Base-by-base conservation (phyloP, 2,797 vertebrate species). In the Steatocranus sp. region DNA sequence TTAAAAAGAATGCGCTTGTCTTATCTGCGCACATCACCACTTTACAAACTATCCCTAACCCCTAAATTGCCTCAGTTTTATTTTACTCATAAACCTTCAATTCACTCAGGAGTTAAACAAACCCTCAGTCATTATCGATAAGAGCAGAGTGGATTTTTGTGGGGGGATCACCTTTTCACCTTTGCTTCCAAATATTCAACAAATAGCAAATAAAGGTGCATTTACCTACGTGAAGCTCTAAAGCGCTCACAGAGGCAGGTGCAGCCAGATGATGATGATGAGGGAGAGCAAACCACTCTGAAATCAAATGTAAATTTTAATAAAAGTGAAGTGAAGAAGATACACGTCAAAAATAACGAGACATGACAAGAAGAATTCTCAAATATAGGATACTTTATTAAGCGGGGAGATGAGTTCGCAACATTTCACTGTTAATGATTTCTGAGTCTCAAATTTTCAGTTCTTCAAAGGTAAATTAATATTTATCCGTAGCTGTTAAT, bases 41-140 rank as follows among this genome's bases (percentile, higher is more conserved):
- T 41, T 43, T 1, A 54, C 80, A 49, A 66, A 68, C 63, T 25
- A 41, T 68, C 14, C 0, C 12, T 27, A 14, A 38, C 15, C 51
- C 36, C 36, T 49, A 23, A 77, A 83, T 48, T 66, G 43, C 53
- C 23, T 20, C 11, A 2, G 7, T 66, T 87, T 83, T 66, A 88
- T 86, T 56, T 81, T 61, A 30, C 15, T 32, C 43, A 79, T 81
- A 74, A 41, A 30, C 27, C 53, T 58, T 68, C 23, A 53, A 41
- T 81, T 58, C 68, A 81, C 43, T 32, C n/a, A 27, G 46, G 38
- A 73, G 74, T 73, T 46, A 76, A 84, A 88, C 74, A 78, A 79
- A 70, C 41, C 9, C 9, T 51, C 68, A 76, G 78, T 83, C 77
- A 79, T 78, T 70, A 23, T 78, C 75, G 41, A 66, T 30, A 8